Evolutionary conservation across 2,113 vertebrate genomes (phyloP), one percentile per base, ranked within the genome.

Genomic region (Thamnophis sirtalis): DNA sequence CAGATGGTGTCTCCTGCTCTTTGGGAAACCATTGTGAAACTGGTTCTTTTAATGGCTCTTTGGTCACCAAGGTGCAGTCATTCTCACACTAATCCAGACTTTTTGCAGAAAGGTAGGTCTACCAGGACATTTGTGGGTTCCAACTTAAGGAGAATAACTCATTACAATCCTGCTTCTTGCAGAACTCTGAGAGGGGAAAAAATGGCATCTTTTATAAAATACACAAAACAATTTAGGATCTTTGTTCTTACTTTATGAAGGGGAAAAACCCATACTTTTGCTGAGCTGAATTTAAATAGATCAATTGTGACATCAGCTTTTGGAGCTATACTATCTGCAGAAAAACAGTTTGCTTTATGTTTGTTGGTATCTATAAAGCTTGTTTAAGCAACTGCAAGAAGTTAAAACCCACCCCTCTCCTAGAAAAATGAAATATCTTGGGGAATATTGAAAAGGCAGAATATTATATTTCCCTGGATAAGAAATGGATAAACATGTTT

Each of bases 61-160:
- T 43, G 50, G 68, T 68, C 91, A 89, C 54, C 56, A 89, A 87
- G 91, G 53, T 17, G 38, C 87, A 92, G 63, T 55, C 21, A 92
- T 5, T 38, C 50, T 89, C 51, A 15, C 21, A 19, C 26, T 58
- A 49, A 28, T 89, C 26, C 55, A 88, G 63, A 26, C 19, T 55
- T 5, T 49, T 21, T 80, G 91, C 15, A 56, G 33, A 92, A 87
- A 54, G 7, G n/a, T 33, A 5, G 33, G 6, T 80, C n/a, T 73
- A 73, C 15, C 68, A 38, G 68, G 38, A 73, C 15, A 33, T 90
- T 90, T 55, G 33, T 0, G 3, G 17, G 38, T 38, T 80, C 68
- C 5, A 21, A 21, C 7, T 80, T 80, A 58, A 58, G 43, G 43
- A 33, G 48, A 73, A 26, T 11, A 54, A 58, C 3, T 24, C 13